Conservation (phyloP, 2,797 vertebrate species). For the Leptoclinus maculatus region DNA sequence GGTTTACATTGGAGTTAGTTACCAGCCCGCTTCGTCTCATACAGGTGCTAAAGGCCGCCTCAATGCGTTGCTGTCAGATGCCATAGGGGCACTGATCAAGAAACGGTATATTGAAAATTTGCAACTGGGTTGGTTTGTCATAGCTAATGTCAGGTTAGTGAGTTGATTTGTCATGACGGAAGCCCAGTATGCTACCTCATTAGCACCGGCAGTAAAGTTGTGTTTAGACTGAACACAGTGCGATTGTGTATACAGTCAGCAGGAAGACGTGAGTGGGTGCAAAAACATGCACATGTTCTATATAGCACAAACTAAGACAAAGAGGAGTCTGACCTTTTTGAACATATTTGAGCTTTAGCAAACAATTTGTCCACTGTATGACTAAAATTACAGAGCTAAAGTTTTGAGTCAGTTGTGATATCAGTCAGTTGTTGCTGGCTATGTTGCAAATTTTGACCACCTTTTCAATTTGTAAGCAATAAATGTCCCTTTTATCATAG, state of each 20-base stretch:
- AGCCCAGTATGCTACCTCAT: not conserved
- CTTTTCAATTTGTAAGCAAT: not conserved
- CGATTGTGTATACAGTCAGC: not conserved
- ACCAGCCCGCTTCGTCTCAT: not conserved
- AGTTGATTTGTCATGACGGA: too few species aligned
- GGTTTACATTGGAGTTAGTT: not conserved
- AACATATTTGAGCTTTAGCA: not conserved
- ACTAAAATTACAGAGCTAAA: not conserved
- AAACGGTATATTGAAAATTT: not conserved
- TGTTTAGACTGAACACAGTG: not conserved
- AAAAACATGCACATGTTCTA: not conserved
- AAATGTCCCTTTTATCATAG: not conserved
- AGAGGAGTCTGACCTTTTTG: not conserved
- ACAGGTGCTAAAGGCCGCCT: not conserved
- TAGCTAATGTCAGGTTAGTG: too few species aligned
- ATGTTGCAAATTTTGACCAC: not conserved
- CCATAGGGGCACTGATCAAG: not conserved
- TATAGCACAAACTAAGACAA: not conserved
- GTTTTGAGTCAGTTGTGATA: not conserved
- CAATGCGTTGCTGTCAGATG: not conserved
- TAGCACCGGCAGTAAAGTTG: not conserved
- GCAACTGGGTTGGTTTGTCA: not conserved
- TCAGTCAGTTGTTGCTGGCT: not conserved
- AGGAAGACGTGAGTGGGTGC: not conserved
- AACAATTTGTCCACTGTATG: not conserved